Evolutionary conservation across 2,888 invertebrate genomes (phyloP).

Genomic region (Latrodectus elegans): DNA sequence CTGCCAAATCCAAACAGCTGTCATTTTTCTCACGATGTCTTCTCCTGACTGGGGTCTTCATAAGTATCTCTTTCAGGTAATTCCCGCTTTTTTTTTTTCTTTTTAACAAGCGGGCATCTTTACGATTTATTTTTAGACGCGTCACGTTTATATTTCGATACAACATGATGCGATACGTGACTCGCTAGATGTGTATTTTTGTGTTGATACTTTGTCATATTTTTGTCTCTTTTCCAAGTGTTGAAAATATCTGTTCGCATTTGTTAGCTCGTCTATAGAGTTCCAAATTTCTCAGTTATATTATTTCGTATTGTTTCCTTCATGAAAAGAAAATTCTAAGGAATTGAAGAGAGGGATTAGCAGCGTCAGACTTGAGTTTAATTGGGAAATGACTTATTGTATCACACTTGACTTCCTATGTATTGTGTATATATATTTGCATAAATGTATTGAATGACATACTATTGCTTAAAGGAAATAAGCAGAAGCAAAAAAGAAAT

Average conservation of each 20-base stretch:
- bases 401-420: too few relatives aligned
- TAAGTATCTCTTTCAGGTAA: constrained; percentile 2
- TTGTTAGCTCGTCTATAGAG: neutral
- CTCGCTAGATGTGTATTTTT: constrained; percentile 6
- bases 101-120: neutral
- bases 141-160: constrained; percentile 15
- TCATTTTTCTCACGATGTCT: constrained; percentile 36
- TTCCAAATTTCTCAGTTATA: neutral
- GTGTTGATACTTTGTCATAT: constrained; percentile 15
- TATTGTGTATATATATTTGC: too few relatives aligned
- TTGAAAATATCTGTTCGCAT: neutral
- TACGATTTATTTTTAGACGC: constrained; percentile 32
- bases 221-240: neutral
- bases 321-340: too few relatives aligned
- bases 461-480: too few relatives aligned
- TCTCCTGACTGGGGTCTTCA: constrained; percentile 9
- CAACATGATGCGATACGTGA: constrained; percentile 13
- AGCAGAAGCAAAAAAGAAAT: too few relatives aligned
- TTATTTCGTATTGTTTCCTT: neutral
- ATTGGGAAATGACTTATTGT: too few relatives aligned
- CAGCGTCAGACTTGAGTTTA: too few relatives aligned
- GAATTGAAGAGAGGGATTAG: too few relatives aligned
- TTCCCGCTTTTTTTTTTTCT: neutral
- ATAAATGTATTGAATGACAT: too few relatives aligned
- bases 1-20: constrained; percentile 27